These are phyloP conservation scores for Noctua comes DNA, from an alignment of 2,888 invertebrate genomes.

Conservation along the genomic window DNA sequence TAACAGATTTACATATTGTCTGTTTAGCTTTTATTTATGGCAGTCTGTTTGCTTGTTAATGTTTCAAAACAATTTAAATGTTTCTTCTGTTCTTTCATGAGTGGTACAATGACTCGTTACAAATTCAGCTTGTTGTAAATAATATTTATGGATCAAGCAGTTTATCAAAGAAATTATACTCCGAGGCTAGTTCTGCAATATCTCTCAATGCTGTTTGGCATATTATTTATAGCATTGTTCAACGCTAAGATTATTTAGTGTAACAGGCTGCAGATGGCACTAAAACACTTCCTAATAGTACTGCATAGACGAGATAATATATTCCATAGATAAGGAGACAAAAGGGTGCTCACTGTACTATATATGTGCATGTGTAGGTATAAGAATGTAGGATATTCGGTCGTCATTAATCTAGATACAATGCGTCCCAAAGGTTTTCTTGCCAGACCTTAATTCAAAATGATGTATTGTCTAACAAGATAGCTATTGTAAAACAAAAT, in stretches of 20 bases:
- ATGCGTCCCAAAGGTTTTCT: conserved; percentile 63
- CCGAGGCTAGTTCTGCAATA: conserved; percentile 29
- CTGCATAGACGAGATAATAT: conserved; percentile 44
- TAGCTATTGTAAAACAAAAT: conserved; percentile 47
- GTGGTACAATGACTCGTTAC: conserved; percentile 30
- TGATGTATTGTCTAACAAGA: conserved; percentile 60
- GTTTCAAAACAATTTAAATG: conserved; percentile 45
- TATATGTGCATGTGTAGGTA: conserved; percentile 13
- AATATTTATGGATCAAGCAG: conserved; percentile 21
- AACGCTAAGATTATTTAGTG: conserved; percentile 45
- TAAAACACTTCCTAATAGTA: conserved; percentile 47
- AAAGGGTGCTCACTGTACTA: conserved; percentile 21
- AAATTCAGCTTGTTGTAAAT: conserved; percentile 16
- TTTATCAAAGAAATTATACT: conserved; percentile 36
- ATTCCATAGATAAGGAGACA: conserved; percentile 43
- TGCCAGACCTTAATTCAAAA: conserved; percentile 56
- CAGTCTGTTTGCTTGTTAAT: conserved; percentile 47
- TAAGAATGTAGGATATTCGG: conserved; percentile 51
- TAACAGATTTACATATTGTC: conserved; percentile 63
- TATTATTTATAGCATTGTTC: conserved; percentile 54
- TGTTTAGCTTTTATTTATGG: conserved; percentile 57
- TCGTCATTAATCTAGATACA: conserved; percentile 57
- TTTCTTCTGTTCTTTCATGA: conserved; percentile 51
- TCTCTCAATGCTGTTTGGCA: conserved; percentile 39
- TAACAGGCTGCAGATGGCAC: conserved; percentile 52